Conservation (phyloP, 2,797 vertebrate species). For the Odontamblyopus rebecca region DNA sequence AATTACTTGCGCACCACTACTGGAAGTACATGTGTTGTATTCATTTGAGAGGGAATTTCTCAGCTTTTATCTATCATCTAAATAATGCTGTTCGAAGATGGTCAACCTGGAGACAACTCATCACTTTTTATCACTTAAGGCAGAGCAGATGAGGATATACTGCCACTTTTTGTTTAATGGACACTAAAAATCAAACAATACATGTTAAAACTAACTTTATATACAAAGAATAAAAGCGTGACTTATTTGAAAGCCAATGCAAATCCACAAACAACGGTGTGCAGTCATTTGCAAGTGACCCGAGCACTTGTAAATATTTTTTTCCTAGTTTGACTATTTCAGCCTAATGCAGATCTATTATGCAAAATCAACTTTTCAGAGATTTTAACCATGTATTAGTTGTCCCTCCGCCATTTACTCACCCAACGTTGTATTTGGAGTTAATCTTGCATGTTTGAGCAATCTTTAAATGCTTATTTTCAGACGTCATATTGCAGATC, state of each 20-base stretch:
- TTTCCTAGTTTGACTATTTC: constrained; percentile 6
- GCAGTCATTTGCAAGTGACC: constrained; percentile 45
- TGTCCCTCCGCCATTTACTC: too few species aligned
- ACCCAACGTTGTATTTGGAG: too few species aligned
- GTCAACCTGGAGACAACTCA: constrained; percentile 2
- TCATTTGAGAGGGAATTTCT: background rate
- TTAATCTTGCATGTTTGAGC: too few species aligned
- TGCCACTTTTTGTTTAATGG: background rate
- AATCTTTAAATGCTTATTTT: too few species aligned
- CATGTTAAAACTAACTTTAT: background rate
- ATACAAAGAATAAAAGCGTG: background rate
- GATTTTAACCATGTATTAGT: too few species aligned
- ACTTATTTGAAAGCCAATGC: constrained; percentile 48
- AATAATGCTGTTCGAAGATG: background rate
- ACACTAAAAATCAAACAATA: background rate
- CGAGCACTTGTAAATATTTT: background rate
- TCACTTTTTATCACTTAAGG: constrained; percentile 10
- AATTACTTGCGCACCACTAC: too few species aligned
- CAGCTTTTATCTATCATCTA: constrained; percentile 4
- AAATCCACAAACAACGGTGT: constrained; percentile 54
- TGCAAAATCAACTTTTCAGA: too few species aligned
- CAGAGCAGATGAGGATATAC: background rate
- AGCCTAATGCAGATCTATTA: background rate
- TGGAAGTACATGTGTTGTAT: too few species aligned
- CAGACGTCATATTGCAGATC: too few species aligned